Conservation (phyloP, 2,113 vertebrate species). For the Pandion haliaetus region DNA sequence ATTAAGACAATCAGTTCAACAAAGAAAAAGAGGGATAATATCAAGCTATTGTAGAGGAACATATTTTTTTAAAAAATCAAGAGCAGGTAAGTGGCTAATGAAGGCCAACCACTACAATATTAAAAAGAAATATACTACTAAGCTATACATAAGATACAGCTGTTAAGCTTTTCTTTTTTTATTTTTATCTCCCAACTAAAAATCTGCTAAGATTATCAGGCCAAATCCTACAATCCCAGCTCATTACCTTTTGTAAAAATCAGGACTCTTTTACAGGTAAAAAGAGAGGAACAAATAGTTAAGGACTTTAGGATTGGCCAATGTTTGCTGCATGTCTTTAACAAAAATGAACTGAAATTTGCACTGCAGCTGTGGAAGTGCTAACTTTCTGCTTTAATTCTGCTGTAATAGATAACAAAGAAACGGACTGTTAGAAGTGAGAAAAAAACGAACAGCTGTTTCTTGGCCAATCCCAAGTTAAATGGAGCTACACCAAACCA, state of each 20-base stretch:
- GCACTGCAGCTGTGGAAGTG: background rate
- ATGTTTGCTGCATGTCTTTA: background rate
- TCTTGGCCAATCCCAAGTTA: background rate
- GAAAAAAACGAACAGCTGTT: background rate
- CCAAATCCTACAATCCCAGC: background rate
- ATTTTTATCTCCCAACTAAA: background rate
- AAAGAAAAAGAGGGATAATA: background rate
- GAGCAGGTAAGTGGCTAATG: background rate
- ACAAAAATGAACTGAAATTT: conserved; percentile 5
- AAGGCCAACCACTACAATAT: background rate
- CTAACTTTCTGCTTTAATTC: conserved; percentile 47
- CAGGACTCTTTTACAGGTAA: conserved; percentile 4
- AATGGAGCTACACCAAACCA: background rate
- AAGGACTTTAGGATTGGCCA: background rate
- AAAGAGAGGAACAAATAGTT: background rate
- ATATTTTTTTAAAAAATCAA: background rate
- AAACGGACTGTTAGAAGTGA: background rate
- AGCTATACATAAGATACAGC: background rate
- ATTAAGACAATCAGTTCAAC: background rate
- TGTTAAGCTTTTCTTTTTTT: background rate
- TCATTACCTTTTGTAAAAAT: background rate
- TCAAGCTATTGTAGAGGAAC: background rate
- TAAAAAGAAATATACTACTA: background rate
- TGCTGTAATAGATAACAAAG: conserved; percentile 28
- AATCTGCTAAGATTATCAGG: background rate